Evolutionary conservation across 2,797 vertebrate genomes (phyloP), one percentile per base, ranked within the genome.

Genomic region (Pantherophis alleghaniensis): DNA sequence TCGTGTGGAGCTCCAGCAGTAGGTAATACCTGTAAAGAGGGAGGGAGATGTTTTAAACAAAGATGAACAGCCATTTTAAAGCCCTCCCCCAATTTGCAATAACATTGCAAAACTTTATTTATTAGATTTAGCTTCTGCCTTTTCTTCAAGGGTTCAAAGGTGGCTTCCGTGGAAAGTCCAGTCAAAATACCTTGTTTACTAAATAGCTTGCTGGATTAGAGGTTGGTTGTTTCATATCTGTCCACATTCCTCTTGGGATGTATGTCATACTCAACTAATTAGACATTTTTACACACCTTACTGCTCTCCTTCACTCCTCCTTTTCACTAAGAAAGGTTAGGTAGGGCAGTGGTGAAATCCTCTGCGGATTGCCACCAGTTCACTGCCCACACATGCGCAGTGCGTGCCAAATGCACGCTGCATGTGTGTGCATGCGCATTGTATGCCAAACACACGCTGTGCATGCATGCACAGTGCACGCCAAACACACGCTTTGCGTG

Each of bases 21-120:
- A 95, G 98, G 96, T 94, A 98, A 97, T 28, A 95, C 98, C 99
- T 99, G 92, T 32, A 94, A 96, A 66, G 95, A 95, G 91, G 92
- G 9, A 88, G 3, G 47, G 51, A 28, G 3, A 91, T 3, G 12
- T 6, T 91, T 86, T 89, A 63, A 18, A n/a, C 24, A 37, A 74
- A 51, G 32, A n/a, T 1, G 14, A 90, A 3, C 7, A 55, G 55
- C 63, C 24, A 56, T 26, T 56, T 32, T n/a, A 56, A 55, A 74
- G 32, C 14, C 7, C 9, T 28, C n/a, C 14, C 28, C 53, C 14
- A 7, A 1, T 37, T 74, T 74, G n/a, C 66, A 74, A 74, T 32
- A 16, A 16, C 9, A 18, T 14, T n/a, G 86, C 51, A 55, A n/a
- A 56, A 3, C n/a, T 24, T 47, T 47, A 47, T 83, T 83, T 24